Evolutionary conservation across 2,113 vertebrate species (phyloP), one percentile per base, ranked within the genome.

Genomic region (Macroglossus sobrinus): DNA sequence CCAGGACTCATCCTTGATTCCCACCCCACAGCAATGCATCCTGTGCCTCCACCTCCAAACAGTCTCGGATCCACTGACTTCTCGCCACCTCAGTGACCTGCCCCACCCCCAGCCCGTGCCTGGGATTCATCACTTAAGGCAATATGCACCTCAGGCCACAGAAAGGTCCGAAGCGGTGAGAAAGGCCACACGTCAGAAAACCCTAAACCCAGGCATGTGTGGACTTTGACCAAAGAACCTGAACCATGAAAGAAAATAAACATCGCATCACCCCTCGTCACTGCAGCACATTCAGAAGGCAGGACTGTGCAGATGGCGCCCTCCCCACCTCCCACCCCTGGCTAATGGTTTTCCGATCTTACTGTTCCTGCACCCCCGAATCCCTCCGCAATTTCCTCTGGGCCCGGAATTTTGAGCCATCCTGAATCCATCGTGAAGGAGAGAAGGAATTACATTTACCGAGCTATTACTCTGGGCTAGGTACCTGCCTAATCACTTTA

Each of bases 241-340:
- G 14, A 35, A 59, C n/a, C 55, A 45, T 47, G 30, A 5, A 57
- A 24, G 18, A 55, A 45, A 7, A 16, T 4, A 45, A 7, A 16
- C 7, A 2, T n/a, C 28, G 13, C 0, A 0, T 43, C 33, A 1
- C 76, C 69, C 28, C 28, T 19, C 33, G 24, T 5, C 16, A 9
- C 35, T 12, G 43, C 47, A 0, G 19, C 45, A 38, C 55, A 19
- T 16, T 10, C 7, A 4, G 16, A 24, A n/a, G 43, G 38, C 1
- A 3, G 55, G 21, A 12, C 61, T 26, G 55, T 21, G 2, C 9
- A 45, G 55, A 45, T 4, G 13, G 2, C 1, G 2, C 57, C 53
- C 26, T 0, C n/a, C 18, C 21, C 5, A 7, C 2, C n/a, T n/a
- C n/a, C n/a, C n/a, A n/a, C 5, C 38, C 13, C 53, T 18, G 3